These are phyloP conservation scores for Acleris laterana DNA, from an alignment of 2,888 invertebrate genomes.

Conservation along the genomic window DNA sequence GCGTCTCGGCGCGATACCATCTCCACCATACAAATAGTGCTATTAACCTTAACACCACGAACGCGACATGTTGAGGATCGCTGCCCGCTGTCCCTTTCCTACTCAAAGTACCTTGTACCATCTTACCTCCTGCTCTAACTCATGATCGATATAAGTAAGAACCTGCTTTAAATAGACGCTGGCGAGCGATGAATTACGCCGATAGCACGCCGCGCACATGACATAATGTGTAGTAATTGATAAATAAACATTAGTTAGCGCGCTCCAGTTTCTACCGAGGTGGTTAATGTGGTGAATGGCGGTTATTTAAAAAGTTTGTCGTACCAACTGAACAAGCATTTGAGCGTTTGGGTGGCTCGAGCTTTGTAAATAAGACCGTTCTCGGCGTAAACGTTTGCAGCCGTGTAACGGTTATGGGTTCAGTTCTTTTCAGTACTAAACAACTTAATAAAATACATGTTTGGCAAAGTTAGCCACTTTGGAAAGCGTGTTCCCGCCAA, in stretches of 20 bases:
- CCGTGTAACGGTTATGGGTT: conserved; percentile 1
- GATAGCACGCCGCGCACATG: conserved; percentile 61
- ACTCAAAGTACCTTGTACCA: conserved; percentile 26
- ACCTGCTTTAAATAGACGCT: conserved; percentile 53
- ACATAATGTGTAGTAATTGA: conserved; percentile 71
- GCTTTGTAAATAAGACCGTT: conserved; percentile 10
- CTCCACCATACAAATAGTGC: conserved; percentile 76
- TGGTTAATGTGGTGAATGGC: conserved; percentile 21
- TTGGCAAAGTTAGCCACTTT: not conserved
- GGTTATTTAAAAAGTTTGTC: conserved; percentile 25
- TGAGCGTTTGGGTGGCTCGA: conserved; percentile 11
- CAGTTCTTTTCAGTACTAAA: not conserved
- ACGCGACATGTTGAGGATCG: conserved; percentile 65
- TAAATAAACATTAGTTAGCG: conserved; percentile 58
- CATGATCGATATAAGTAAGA: conserved; percentile 44
- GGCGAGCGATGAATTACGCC: conserved; percentile 68
- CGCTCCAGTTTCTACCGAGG: conserved; percentile 37
- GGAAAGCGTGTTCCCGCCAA: not conserved
- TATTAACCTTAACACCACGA: conserved; percentile 76
- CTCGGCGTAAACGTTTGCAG: not conserved
- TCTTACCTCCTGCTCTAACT: conserved; percentile 46
- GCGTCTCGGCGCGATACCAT: conserved; percentile 65
- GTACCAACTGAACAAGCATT: conserved; percentile 10
- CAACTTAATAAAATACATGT: not conserved
- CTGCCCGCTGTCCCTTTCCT: conserved; percentile 46